Conservation (phyloP, 2,113 vertebrate genomes). For the Percopsis transmontana region DNA sequence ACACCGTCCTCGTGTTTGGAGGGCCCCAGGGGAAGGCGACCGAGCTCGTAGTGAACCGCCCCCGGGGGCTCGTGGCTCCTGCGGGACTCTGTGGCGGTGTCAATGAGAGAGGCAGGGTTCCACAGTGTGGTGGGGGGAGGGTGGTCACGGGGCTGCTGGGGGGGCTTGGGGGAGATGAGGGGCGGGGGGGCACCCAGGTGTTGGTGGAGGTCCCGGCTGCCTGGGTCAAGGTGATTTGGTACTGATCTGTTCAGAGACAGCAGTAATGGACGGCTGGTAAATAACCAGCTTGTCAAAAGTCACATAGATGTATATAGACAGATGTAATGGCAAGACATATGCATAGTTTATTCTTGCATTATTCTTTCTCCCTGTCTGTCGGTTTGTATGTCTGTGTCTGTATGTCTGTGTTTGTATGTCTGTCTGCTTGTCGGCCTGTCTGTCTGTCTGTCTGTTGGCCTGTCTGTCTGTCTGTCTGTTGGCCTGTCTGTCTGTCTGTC, state of each 20-base stretch:
- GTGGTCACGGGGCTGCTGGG: constrained; percentile 83
- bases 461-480: constrained; percentile 21
- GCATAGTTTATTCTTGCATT: neutral
- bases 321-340: constrained; percentile 5
- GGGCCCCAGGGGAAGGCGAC: constrained; percentile 74
- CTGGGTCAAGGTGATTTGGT: constrained; percentile 83
- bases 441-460: constrained; percentile 37
- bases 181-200: constrained; percentile 92
- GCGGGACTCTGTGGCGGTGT: constrained; percentile 82
- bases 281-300: neutral
- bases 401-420: neutral
- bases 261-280: neutral
- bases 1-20: constrained; percentile 83
- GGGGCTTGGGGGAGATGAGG: constrained; percentile 93
- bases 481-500: neutral
- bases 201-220: constrained; percentile 81
- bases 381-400: constrained; percentile 3
- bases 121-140: constrained; percentile 87
- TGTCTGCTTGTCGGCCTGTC: constrained; percentile 7
- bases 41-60: constrained; percentile 80
- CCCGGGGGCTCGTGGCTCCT: constrained; percentile 81
- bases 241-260: constrained; percentile 74
- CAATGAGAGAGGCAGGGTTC: constrained; percentile 93
- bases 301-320: neutral
- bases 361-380: neutral